phyloP scores from a whole-genome alignment of 1,140 invertebrate species.

The Venturia canescens region DNA sequence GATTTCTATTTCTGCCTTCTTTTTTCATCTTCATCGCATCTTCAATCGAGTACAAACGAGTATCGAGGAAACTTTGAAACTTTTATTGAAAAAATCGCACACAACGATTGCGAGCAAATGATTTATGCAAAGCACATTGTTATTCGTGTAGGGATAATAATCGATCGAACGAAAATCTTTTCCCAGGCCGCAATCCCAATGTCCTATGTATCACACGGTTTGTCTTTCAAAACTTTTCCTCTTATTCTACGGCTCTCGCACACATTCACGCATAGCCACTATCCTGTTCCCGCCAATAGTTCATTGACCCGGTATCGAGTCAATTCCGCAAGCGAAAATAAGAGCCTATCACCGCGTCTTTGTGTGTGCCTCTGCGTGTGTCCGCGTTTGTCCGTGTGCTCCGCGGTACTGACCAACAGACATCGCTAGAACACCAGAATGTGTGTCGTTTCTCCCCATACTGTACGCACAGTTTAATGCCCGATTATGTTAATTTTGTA shows the following conservation, averaged over 20 bases:
- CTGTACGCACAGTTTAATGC: neutral
- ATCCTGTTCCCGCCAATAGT: slow-evolving; percentile 11
- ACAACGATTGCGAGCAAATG: too few species aligned
- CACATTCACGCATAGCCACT: neutral
- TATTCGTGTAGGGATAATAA: too few species aligned
- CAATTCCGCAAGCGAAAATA: slow-evolving; percentile 31
- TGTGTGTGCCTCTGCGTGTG: too few species aligned
- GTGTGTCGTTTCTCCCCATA: slow-evolving; percentile 14
- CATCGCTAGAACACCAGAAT: slow-evolving; percentile 22
- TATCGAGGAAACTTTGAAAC: slow-evolving; percentile 11
- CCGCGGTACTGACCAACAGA: slow-evolving; percentile 18
- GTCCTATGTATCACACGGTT: too few species aligned
- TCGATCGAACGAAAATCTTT: too few species aligned
- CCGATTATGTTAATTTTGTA: too few species aligned
- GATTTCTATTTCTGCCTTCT: slow-evolving; percentile 31
- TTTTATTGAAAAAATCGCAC: neutral
- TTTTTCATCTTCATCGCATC: neutral
- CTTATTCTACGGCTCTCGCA: neutral
- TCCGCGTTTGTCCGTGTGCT: neutral
- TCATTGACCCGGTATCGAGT: slow-evolving; percentile 21
- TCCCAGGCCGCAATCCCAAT: too few species aligned
- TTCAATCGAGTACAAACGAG: neutral
- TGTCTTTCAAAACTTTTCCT: neutral
- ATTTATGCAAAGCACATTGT: too few species aligned
- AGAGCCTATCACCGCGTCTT: slow-evolving; percentile 6